These are phyloP conservation scores for Elegia similella DNA, from an alignment of 2,888 invertebrate genomes.

Conservation along the genomic window DNA sequence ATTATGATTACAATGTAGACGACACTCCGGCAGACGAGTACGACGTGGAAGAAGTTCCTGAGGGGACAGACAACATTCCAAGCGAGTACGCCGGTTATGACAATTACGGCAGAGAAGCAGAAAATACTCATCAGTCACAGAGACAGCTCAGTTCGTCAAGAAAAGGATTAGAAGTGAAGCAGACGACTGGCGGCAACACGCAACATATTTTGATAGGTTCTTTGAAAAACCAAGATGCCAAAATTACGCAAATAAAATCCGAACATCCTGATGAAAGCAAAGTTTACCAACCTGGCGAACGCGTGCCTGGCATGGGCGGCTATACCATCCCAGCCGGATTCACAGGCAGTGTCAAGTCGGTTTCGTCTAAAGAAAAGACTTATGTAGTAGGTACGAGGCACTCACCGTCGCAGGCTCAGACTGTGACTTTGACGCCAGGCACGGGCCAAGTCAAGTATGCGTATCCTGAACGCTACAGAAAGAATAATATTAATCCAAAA, in stretches of 20 bases:
- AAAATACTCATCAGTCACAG: slow-evolving; percentile 55
- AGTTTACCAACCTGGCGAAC: slow-evolving; percentile 84
- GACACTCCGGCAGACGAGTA: slow-evolving; percentile 63
- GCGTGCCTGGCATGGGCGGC: slow-evolving; percentile 85
- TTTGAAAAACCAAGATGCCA: slow-evolving; percentile 80
- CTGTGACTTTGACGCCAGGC: slow-evolving; percentile 79
- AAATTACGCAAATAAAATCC: slow-evolving; percentile 82
- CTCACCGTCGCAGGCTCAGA: slow-evolving; percentile 86
- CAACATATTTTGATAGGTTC: slow-evolving; percentile 84
- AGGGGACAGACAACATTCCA: slow-evolving; percentile 65
- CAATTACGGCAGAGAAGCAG: slow-evolving; percentile 67
- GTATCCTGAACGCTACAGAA: slow-evolving; percentile 48
- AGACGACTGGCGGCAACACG: slow-evolving; percentile 78
- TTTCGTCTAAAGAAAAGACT: slow-evolving; percentile 82
- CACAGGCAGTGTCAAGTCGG: slow-evolving; percentile 85
- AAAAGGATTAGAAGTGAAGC: slow-evolving; percentile 66
- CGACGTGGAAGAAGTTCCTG: slow-evolving; percentile 63
- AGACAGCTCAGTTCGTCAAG: slow-evolving; percentile 46
- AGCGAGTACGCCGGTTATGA: slow-evolving; percentile 84
- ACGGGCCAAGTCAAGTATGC: slow-evolving; percentile 67
- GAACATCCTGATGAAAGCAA: slow-evolving; percentile 78
- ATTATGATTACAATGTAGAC: slow-evolving; percentile 63
- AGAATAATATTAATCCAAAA: slow-evolving; percentile 51
- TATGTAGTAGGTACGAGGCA: slow-evolving; percentile 80
- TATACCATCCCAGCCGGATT: slow-evolving; percentile 86